These are phyloP conservation scores for Malthinus flaveolus DNA, from an alignment of 2,888 invertebrate genomes.

Conservation along the genomic window DNA sequence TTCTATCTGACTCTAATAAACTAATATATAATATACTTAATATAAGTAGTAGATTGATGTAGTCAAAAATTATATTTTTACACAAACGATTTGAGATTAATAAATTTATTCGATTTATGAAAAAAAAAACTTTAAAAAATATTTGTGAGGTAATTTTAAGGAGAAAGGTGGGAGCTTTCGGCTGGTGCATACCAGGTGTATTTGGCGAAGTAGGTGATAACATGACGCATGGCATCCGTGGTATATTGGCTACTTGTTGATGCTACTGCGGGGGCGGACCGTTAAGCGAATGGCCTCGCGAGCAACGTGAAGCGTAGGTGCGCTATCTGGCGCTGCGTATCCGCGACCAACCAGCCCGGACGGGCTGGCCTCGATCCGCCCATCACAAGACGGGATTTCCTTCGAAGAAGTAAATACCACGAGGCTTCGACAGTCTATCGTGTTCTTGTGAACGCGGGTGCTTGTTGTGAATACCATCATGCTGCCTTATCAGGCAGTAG, in stretches of 20 bases:
- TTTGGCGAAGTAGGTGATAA: conserved; percentile 42
- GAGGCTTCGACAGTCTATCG: conserved; percentile 31
- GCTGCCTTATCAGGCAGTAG: conserved; percentile 87
- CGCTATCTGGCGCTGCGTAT: conserved; percentile 49
- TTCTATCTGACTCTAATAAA: too few species aligned
- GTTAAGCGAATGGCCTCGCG: conserved; percentile 50
- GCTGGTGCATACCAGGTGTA: conserved; percentile 23
- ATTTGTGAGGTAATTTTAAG: conserved; percentile 1
- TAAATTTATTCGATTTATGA: background rate
- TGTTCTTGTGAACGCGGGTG: conserved; percentile 35
- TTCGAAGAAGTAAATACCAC: conserved; percentile 22
- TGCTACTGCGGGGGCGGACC: conserved; percentile 49
- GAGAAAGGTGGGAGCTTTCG: conserved; percentile 24
- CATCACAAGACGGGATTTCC: conserved; percentile 35
- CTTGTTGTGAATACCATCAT: conserved; percentile 53
- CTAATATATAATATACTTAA: too few species aligned
- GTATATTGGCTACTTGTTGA: conserved; percentile 58
- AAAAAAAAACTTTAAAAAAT: background rate
- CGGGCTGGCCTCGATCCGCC: conserved; percentile 44
- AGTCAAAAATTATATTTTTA: too few species aligned
- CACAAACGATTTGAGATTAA: too few species aligned
- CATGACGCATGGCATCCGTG: conserved; percentile 42
- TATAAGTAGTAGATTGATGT: too few species aligned
- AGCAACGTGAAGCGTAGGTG: conserved; percentile 42
- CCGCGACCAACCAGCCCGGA: conserved; percentile 52